Evolutionary conservation across 1,140 invertebrate genomes (phyloP).

Genomic region (Drosophila pandora): DNA sequence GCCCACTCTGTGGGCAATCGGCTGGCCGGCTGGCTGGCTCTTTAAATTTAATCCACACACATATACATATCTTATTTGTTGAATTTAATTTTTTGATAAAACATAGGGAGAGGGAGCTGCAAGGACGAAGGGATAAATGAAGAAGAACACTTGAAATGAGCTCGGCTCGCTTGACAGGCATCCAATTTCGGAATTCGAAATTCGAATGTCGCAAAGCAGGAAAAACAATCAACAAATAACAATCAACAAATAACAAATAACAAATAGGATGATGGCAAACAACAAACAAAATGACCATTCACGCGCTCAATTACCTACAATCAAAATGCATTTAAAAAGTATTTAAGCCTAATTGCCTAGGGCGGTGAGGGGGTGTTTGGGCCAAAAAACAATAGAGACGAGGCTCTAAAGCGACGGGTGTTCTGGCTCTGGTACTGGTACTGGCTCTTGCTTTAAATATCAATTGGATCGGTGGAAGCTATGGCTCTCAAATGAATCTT

Average conservation of each 20-base stretch:
- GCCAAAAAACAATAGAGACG: neutral
- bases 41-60: constrained; percentile 70
- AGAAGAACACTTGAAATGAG: neutral
- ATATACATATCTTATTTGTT: neutral
- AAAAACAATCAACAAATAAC: constrained; percentile 7
- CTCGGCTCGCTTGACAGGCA: constrained; percentile 47
- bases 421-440: neutral
- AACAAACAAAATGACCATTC: constrained; percentile 49
- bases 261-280: constrained; percentile 25
- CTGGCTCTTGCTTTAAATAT: neutral
- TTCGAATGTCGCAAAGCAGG: constrained; percentile 10
- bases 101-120: neutral
- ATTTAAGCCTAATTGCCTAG: constrained; percentile 70
- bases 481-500: neutral
- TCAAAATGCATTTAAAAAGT: constrained; percentile 78
- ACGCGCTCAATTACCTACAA: constrained; percentile 71
- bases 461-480: constrained; percentile 5
- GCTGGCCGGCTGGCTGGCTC: neutral
- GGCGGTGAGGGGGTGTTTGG: neutral
- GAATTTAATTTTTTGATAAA: constrained; percentile 39
- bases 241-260: constrained; percentile 3
- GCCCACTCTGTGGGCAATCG: constrained; percentile 13
- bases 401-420: neutral
- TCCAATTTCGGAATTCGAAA: constrained; percentile 11
- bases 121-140: neutral